phyloP scores from a whole-genome alignment of 2,888 invertebrate genomes.

The Protodeltote pygarga region DNA sequence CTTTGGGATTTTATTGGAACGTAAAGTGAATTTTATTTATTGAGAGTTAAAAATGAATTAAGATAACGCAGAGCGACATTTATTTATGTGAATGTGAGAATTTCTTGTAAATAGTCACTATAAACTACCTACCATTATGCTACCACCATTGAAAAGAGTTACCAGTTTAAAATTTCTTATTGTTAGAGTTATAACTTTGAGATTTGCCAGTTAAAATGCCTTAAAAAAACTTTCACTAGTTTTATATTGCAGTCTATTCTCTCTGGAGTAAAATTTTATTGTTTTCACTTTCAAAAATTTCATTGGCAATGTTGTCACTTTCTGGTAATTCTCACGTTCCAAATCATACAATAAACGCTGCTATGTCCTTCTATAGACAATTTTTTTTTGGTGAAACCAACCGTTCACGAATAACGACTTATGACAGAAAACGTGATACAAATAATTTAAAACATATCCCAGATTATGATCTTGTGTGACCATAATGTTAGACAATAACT shows the following conservation, averaged over 20 bases:
- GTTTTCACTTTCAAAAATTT: conserved; percentile 46
- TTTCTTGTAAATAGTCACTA: no score
- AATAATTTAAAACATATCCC: conserved; percentile 71
- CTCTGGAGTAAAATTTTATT: conserved; percentile 25
- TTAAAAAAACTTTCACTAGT: conserved; percentile 37
- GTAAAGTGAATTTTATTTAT: conserved; percentile 77
- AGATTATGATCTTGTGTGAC: conserved; percentile 78
- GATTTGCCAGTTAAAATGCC: conserved; percentile 12
- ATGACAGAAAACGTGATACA: conserved; percentile 81
- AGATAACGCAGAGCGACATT: conserved; percentile 26
- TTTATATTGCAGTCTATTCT: conserved; percentile 19
- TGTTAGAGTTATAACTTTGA: conserved; percentile 17
- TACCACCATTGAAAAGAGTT: conserved; percentile 5
- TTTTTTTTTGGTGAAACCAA: conserved; percentile 69
- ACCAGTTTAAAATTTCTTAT: conserved; percentile 11
- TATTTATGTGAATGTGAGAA: no score
- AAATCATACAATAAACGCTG: conserved; percentile 62
- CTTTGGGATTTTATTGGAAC: conserved; percentile 68
- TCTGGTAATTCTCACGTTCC: conserved; percentile 72
- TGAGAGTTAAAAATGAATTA: conserved; percentile 70
- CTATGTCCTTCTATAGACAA: conserved; percentile 69
- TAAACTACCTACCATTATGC: conserved; percentile 24
- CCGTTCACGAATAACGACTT: conserved; percentile 74
- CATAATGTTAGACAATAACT: conserved; percentile 80
- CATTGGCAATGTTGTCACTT: conserved; percentile 51